phyloP scores from a whole-genome alignment of 92 coral and sea anemone genomes.

The Micromussa lordhowensis region DNA sequence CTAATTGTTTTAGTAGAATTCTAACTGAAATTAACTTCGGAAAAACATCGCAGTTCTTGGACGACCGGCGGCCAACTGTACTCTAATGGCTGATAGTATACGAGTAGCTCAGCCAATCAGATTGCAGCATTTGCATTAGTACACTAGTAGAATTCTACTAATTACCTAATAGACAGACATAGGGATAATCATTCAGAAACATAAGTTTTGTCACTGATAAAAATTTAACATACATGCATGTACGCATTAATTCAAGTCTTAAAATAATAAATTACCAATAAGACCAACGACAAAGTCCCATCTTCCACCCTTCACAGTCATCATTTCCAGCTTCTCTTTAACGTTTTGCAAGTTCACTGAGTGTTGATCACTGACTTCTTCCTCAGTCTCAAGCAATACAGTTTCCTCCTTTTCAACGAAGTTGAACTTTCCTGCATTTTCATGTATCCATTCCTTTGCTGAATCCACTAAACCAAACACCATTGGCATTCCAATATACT shows the following conservation, averaged over 20 bases:
- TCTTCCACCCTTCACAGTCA: slow-evolving; percentile 65
- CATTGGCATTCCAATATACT: slow-evolving; percentile 84
- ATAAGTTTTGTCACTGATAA: neutral
- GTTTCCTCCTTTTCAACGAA: slow-evolving; percentile 1
- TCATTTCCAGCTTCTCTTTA: slow-evolving; percentile 28
- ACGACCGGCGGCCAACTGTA: too few species aligned
- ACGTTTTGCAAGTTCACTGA: slow-evolving; percentile 8
- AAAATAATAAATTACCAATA: slow-evolving; percentile 63
- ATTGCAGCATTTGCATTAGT: too few species aligned
- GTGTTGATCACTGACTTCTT: slow-evolving; percentile 13
- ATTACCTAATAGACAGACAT: too few species aligned
- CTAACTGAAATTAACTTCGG: too few species aligned
- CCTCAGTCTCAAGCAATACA: slow-evolving; percentile 30
- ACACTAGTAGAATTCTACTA: too few species aligned
- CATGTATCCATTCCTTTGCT: slow-evolving; percentile 76
- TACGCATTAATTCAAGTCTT: too few species aligned
- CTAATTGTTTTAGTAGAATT: too few species aligned
- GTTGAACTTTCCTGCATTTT: slow-evolving; percentile 45
- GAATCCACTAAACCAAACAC: slow-evolving; percentile 74
- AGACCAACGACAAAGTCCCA: slow-evolving; percentile 90
- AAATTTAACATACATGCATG: neutral
- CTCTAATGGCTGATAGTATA: too few species aligned
- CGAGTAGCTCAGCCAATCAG: too few species aligned
- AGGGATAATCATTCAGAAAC: neutral
- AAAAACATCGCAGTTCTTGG: too few species aligned